Evolutionary conservation across 1,140 invertebrate genomes (phyloP), one percentile per base, ranked within the genome.

Genomic region (Pectinophora gossypiella): DNA sequence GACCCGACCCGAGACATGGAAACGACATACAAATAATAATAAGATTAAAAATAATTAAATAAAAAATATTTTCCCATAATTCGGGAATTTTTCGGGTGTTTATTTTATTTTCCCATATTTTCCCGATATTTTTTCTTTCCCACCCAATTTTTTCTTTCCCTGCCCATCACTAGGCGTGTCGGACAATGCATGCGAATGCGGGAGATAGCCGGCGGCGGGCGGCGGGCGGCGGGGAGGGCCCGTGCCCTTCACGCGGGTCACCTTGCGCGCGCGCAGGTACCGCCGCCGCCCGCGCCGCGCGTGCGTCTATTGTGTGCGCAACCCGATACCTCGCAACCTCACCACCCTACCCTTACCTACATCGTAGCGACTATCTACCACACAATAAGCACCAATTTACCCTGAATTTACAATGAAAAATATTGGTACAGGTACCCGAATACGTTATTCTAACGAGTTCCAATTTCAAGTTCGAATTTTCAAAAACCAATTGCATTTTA

Each of bases 401-500:
- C n/a, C n/a, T n/a, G n/a, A n/a, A n/a, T n/a, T n/a, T n/a, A n/a
- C n/a, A n/a, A n/a, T n/a, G n/a, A n/a, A n/a, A n/a, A n/a, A n/a
- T n/a, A n/a, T n/a, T n/a, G n/a, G 10, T 15, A 20, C 19, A 19
- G 19, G 12, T 9, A 9, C 10, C 20, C 35, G 19, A 1, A 22
- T 61, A 70, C 55, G 58, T 71, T 76, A 73, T 68, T 82, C 75
- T 82, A 79, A 82, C 74, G 70, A 80, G 74, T 82, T 74, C 65
- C 69, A 76, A 79, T 83, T 82, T 72, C 61, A 53, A 51, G 55
- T 60, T 59, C 61, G 60, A 61, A 67, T 64, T 61, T 67, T 81
- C 78, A 71, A 78, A 72, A 83, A 66, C 77, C 82, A 83, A 85
- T 85, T 85, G 82, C 82, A 80, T 80, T 85, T 81, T 83, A 83